Evolutionary conservation across 2,888 invertebrate genomes (phyloP).

Genomic region (Leucoptera coffeella): DNA sequence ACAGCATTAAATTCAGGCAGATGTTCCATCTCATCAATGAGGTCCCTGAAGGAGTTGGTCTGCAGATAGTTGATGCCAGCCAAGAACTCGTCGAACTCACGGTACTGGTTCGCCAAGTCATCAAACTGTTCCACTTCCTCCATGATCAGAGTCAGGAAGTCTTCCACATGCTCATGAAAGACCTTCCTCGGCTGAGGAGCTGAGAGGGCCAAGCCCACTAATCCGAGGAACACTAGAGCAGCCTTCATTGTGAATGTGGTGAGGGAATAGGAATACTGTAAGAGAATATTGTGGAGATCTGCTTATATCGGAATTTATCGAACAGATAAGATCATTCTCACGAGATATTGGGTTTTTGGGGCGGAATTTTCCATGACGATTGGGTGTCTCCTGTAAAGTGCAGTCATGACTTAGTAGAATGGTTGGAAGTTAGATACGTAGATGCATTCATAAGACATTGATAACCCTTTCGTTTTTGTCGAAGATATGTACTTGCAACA

Average conservation of each 20-base stretch:
- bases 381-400: too few relatives aligned
- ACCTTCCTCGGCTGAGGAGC: slow-evolving; percentile 23
- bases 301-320: too few relatives aligned
- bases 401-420: too few relatives aligned
- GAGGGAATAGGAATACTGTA: too few relatives aligned
- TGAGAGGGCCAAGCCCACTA: slow-evolving; percentile 13
- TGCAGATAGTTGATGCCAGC: slow-evolving; percentile 14
- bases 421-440: too few relatives aligned
- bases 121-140: slow-evolving; percentile 14
- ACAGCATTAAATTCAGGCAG: slow-evolving; percentile 29
- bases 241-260: slow-evolving; percentile 16
- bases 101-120: slow-evolving; percentile 13
- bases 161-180: slow-evolving; percentile 27
- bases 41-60: slow-evolving; percentile 18
- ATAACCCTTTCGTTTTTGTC: too few relatives aligned
- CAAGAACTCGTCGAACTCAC: slow-evolving; percentile 21
- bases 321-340: too few relatives aligned
- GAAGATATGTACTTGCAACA: too few relatives aligned
- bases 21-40: slow-evolving; percentile 24
- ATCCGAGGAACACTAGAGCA: slow-evolving; percentile 12
- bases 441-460: too few relatives aligned
- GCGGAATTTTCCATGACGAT: too few relatives aligned
- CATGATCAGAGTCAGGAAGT: slow-evolving; percentile 18
- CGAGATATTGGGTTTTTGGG: too few relatives aligned
- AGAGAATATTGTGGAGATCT: too few relatives aligned